Evolutionary conservation across 2,888 invertebrate genomes (phyloP).

Genomic region (Steromphala cineraria): DNA sequence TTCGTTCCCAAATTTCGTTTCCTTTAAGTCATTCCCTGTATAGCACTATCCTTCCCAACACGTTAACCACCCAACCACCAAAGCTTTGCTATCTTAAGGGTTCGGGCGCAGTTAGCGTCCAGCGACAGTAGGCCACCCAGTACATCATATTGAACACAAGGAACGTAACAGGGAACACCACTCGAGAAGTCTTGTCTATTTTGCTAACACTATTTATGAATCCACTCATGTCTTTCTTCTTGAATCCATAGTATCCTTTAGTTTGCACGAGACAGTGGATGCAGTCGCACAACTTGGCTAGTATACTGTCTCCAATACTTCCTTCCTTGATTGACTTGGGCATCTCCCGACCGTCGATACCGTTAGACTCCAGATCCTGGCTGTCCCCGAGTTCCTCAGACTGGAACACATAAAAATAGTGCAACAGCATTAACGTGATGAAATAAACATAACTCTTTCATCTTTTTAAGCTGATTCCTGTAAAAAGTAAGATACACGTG

Average conservation of each 20-base stretch:
- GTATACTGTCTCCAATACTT: conserved; percentile 27
- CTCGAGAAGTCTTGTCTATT: conserved; percentile 86
- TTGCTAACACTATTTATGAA: conserved; percentile 84
- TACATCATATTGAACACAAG: conserved; percentile 90
- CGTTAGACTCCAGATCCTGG: conserved; percentile 18
- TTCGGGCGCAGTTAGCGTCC: conserved; percentile 10
- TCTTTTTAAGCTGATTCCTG: neutral
- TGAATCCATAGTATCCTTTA: conserved; percentile 8
- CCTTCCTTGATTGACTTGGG: conserved; percentile 25
- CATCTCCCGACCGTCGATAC: conserved; percentile 19
- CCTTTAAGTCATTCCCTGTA: too few species aligned
- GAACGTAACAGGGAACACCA: conserved; percentile 90
- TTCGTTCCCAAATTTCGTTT: too few species aligned
- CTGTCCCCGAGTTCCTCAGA: conserved; percentile 13
- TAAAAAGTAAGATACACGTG: too few species aligned
- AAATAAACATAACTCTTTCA: too few species aligned
- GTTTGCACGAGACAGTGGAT: conserved; percentile 15
- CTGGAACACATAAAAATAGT: neutral
- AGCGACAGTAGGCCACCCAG: conserved; percentile 79
- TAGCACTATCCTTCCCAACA: neutral
- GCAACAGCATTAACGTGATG: too few species aligned
- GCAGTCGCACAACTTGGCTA: conserved; percentile 33
- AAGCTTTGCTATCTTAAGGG: too few species aligned
- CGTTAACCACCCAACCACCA: neutral
- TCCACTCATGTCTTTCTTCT: conserved; percentile 15